A percentile compares a stretch with the other conserved stretches of the same genome.
Conservation (phyloP, 2,888 invertebrate genomes). For the Caenorhabditis uteleia region DNA sequence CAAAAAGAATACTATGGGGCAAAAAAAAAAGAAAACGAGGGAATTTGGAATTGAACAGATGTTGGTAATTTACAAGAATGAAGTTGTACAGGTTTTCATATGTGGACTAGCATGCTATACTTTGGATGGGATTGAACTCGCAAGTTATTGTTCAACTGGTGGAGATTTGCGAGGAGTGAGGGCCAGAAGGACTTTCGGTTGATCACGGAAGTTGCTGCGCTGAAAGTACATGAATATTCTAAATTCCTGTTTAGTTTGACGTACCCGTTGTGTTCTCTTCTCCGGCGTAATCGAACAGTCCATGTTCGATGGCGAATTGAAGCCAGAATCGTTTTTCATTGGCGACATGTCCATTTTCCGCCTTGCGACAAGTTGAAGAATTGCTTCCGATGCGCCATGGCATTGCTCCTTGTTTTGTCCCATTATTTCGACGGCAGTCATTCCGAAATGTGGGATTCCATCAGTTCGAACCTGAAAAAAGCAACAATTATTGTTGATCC, state of each 20-base stretch:
- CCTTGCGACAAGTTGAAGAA: constrained; percentile 5
- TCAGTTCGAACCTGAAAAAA: constrained; percentile 17
- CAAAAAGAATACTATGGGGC: constrained; percentile 20
- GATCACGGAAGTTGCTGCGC: constrained; percentile 30
- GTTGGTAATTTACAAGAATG: constrained; percentile 25
- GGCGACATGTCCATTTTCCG: not conserved
- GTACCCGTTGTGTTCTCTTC: not conserved
- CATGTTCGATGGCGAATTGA: constrained; percentile 11
- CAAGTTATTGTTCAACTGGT: constrained; percentile 4
- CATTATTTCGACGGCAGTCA: constrained; percentile 28
- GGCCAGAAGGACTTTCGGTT: constrained; percentile 30
- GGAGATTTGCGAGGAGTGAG: constrained; percentile 29
- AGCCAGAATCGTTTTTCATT: constrained; percentile 13
- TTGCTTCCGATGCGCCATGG: constrained; percentile 12
- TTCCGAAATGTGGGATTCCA: constrained; percentile 17
- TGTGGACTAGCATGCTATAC: too few species aligned
- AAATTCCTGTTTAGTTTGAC: not conserved
- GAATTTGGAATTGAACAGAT: constrained; percentile 20
- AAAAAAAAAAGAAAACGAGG: not conserved
- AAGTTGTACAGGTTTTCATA: not conserved
- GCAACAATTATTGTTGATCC: not conserved
- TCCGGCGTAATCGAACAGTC: constrained; percentile 7
- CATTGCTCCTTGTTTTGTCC: constrained; percentile 22
- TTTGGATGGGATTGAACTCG: not conserved
- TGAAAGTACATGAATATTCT: constrained; percentile 1